Evolutionary conservation across 2,797 vertebrate species (phyloP), one percentile per base, ranked within the genome.

Genomic region (Dryobates pubescens): DNA sequence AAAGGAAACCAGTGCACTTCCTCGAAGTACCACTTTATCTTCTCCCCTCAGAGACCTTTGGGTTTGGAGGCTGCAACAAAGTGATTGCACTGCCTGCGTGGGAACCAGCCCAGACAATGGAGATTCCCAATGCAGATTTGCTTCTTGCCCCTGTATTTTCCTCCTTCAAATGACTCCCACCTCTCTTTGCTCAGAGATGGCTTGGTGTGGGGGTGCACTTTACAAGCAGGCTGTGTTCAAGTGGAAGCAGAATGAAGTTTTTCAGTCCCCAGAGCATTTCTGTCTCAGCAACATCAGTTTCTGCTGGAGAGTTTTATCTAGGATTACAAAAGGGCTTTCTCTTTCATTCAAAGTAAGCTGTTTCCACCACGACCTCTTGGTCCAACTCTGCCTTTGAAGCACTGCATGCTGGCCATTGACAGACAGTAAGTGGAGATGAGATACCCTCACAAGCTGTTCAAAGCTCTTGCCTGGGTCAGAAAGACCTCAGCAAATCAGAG

Each of bases 81-180:
- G 26, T 0, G 2, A 58, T n/a, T 0, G 1, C 38, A 27, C 3
- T 1, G 5, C 45, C 57, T 24, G 16, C 2, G 1, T 62, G 82
- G 57, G 36, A 94, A 59, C 38, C 24, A 65, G 74, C 17, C 41
- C 6, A 4, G 26, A 61, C 45, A 77, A 20, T 9, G 8, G 41
- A 68, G 24, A 43, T 72, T 62, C 23, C 17, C 59, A 68, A 32
- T 2, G 15, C 3, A 4, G 14, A 14, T 57, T 57, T 82, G 29
- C 23, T 76, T 64, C 94, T 54, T 88, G 32, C 27, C 22, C 41
- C 43, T 0, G 0, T 45, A 23, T 61, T 95, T 91, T 86, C 53
- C 73, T 29, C 57, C n/a, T 86, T 73, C 59, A 75, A 10, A 61
- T 19, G 53, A 41, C 49, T 75, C 65, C 29, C 43, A 57, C 13